These are phyloP conservation scores for Polymixis flavicincta DNA, from an alignment of 2,888 invertebrate species.

Conservation along the genomic window DNA sequence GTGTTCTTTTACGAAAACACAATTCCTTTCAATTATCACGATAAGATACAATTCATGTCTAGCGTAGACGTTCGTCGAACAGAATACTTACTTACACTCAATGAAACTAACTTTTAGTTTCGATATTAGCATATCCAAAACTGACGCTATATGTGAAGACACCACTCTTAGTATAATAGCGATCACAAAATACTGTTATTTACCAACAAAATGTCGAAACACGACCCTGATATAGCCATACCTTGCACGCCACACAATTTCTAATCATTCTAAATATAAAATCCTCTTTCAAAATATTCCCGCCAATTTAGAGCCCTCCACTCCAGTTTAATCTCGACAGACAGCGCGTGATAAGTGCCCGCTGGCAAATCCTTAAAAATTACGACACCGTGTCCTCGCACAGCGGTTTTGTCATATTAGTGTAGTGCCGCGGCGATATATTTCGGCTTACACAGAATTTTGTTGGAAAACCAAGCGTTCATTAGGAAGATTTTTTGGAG, in stretches of 20 bases:
- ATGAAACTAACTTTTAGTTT: not conserved
- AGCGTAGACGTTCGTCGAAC: not conserved
- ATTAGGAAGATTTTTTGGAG: slow-evolving; percentile 59
- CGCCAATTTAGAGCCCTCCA: slow-evolving; percentile 62
- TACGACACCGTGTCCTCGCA: slow-evolving; percentile 73
- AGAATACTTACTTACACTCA: too few species aligned
- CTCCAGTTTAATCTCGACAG: slow-evolving; percentile 63
- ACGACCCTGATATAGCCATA: not conserved
- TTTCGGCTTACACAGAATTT: slow-evolving; percentile 62
- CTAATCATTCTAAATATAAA: slow-evolving; percentile 36
- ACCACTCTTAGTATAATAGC: not conserved
- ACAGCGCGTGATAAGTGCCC: slow-evolving; percentile 77
- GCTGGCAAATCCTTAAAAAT: slow-evolving; percentile 84
- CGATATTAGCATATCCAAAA: not conserved
- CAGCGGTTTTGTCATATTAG: slow-evolving; percentile 76
- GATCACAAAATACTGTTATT: not conserved
- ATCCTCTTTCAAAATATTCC: slow-evolving; percentile 26
- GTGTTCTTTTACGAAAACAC: not conserved
- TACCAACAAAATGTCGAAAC: not conserved
- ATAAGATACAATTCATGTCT: too few species aligned
- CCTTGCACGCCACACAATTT: slow-evolving; percentile 16
- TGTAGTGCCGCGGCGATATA: slow-evolving; percentile 60
- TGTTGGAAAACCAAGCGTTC: slow-evolving; percentile 60
- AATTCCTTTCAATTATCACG: not conserved
- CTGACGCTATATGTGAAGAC: too few species aligned